Percentiles rank a stretch among this genome's conserved stretches.
These are phyloP conservation scores for Panulirus ornatus DNA, from an alignment of 1,140 invertebrate species.

Conservation along the genomic window DNA sequence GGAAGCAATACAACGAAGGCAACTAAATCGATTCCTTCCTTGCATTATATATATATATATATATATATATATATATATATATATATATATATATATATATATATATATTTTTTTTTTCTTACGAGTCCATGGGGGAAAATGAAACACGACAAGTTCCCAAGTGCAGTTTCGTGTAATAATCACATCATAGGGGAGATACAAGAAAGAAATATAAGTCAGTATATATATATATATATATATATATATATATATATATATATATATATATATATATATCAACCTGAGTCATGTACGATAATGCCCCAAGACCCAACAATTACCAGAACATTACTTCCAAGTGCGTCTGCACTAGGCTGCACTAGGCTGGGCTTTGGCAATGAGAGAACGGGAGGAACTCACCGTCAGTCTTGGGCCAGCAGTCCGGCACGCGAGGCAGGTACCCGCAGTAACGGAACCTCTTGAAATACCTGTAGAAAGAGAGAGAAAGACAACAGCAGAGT, in stretches of 20 bases:
- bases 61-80: conserved; percentile 40
- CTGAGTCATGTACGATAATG: not conserved
- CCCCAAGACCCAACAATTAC: no score
- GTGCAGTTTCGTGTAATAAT: no score
- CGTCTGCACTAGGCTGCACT: not conserved
- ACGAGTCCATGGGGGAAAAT: no score
- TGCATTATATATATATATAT: conserved; percentile 46
- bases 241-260: conserved; percentile 61
- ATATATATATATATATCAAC: conserved; percentile 53
- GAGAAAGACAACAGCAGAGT: not conserved
- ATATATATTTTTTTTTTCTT: no score
- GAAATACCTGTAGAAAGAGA: conserved; percentile 38
- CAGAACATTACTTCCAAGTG: no score
- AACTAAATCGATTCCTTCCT: not conserved
- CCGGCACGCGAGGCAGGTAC: conserved; percentile 31
- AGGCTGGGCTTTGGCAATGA: not conserved
- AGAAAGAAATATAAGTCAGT: no score
- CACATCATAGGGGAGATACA: no score
- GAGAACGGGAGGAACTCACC: conserved; percentile 3
- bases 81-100: conserved; percentile 29
- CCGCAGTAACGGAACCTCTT: conserved; percentile 53
- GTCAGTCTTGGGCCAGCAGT: conserved; percentile 55
- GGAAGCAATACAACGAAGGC: no score
- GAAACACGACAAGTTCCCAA: no score
- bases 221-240: conserved; percentile 49